Percentiles rank a stretch among this genome's conserved stretches.
These are phyloP conservation scores for Hydrozoanthus tunicans DNA, from an alignment of 64 coral and sea anemone genomes.

Conservation along the genomic window DNA sequence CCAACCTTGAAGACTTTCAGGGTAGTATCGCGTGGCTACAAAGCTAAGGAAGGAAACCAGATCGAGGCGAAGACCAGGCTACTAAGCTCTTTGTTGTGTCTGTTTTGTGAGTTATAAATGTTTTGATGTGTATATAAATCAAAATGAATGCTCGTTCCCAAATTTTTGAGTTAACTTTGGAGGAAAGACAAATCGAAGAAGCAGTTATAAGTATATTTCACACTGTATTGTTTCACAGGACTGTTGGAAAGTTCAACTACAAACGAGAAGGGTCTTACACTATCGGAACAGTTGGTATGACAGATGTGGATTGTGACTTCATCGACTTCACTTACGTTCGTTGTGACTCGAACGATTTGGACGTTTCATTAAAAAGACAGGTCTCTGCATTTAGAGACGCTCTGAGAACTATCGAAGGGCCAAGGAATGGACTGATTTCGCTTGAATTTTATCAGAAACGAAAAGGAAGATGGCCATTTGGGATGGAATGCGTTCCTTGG, in stretches of 20 bases:
- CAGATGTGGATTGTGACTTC: slow-evolving; percentile 92
- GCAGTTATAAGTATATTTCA: slow-evolving; percentile 90
- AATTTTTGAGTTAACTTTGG: slow-evolving; percentile 91
- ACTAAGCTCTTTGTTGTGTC: slow-evolving; percentile 6
- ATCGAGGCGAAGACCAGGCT: slow-evolving; percentile 6
- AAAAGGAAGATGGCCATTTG: slow-evolving; percentile 96
- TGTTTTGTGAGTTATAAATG: not conserved
- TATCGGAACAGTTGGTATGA: slow-evolving; percentile 92
- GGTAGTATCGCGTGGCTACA: slow-evolving; percentile 27
- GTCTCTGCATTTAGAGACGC: slow-evolving; percentile 90
- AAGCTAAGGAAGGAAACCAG: not conserved
- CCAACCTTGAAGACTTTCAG: not conserved
- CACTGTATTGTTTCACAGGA: slow-evolving; percentile 95
- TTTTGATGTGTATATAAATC: not conserved
- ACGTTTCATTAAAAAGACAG: slow-evolving; percentile 77
- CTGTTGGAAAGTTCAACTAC: slow-evolving; percentile 97
- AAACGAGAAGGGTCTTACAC: slow-evolving; percentile 94
- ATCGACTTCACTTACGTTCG: slow-evolving; percentile 93
- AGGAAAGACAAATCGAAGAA: slow-evolving; percentile 97
- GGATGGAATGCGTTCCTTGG: slow-evolving; percentile 92
- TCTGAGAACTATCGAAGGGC: slow-evolving; percentile 65
- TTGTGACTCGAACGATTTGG: slow-evolving; percentile 83
- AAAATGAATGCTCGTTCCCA: slow-evolving; percentile 98
- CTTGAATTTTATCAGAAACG: slow-evolving; percentile 98
- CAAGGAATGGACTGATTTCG: slow-evolving; percentile 86